Evolutionary conservation across 1,140 invertebrate genomes (phyloP), one percentile per base, ranked within the genome.

Genomic region (Grapholita molesta): DNA sequence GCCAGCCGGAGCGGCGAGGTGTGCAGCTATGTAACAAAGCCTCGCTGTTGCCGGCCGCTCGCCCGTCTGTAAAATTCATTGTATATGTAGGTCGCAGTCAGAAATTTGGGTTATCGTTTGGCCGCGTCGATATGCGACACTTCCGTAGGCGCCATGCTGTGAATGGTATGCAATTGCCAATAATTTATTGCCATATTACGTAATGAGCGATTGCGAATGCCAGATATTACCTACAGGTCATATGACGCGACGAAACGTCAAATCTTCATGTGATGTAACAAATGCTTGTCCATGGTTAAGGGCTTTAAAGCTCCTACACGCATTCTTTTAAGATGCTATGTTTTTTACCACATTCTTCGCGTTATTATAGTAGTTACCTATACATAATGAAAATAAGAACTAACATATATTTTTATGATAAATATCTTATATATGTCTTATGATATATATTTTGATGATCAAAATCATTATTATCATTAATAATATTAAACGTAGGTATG

Each of bases 81-180:
- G 71, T 83, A 83, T 85, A 89, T 91, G 85, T 91, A 87, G 87
- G 87, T 88, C 87, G 83, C 76, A 74, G 71, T 77, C 83, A 76
- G 79, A 86, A 84, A 91, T 91, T 91, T 89, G 83, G 89, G 89
- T 91, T 91, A 91, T 88, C 87, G 83, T 87, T 84, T 78, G 81
- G 80, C 78, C 84, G 80, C 84, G 85, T 88, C 88, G 84, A 90
- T 90, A 87, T 88, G 82, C 82, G 83, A 87, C 84, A 82, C 84
- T 88, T 89, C 86, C 86, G 80, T 67, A 71, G n/a, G 74, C 73
- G 78, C 72, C 77, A 83, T 77, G 75, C 79, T 73, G 81, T 77
- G 80, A 86, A 83, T 83, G 80, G 78, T 77, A 82, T 89, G 85
- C 85, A 83, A 73, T 76, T 75, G 79, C 78, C 76, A 77, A 81